Evolutionary conservation across 2,888 invertebrate genomes (phyloP), one percentile per base, ranked within the genome.

Genomic region (Euproctis similis): DNA sequence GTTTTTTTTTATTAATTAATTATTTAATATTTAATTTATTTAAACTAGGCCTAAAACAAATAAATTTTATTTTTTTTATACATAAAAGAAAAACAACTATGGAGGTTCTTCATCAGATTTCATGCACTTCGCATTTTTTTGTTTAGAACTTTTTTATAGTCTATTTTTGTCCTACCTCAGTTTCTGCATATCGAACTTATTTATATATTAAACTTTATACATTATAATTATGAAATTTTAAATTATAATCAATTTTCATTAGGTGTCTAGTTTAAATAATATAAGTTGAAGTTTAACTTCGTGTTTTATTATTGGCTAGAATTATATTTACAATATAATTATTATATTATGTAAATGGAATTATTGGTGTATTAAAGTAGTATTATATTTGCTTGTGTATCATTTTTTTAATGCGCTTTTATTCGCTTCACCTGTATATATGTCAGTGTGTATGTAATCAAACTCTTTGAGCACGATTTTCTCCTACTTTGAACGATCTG

Each of bases 361-460:
- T 68, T 67, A 63, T 67, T 71, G 70, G 53, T 77, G 74, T 78
- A 81, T 74, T 81, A 81, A 78, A 78, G 59, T 78, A 77, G 73
- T 68, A 71, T 64, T 70, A 76, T 65, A 59, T 63, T 53, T 28
- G 36, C 27, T 24, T 12, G 21, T 21, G 9, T 21, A 10, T 10
- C 9, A 21, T 8, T 21, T 18, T 8, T 5, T 8, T n/a, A n/a
- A n/a, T n/a, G n/a, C n/a, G n/a, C n/a, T n/a, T n/a, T n/a, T n/a
- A n/a, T n/a, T n/a, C n/a, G n/a, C n/a, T n/a, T n/a, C n/a, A n/a
- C n/a, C n/a, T n/a, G n/a, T n/a, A n/a, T n/a, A n/a, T n/a, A n/a
- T n/a, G n/a, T n/a, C n/a, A n/a, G n/a, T n/a, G n/a, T n/a, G n/a
- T n/a, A n/a, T n/a, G n/a, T n/a, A n/a, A n/a, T n/a, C n/a, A n/a